Evolutionary conservation across 2,888 invertebrate genomes (phyloP).

Genomic region (Mechanitis messenoides): DNA sequence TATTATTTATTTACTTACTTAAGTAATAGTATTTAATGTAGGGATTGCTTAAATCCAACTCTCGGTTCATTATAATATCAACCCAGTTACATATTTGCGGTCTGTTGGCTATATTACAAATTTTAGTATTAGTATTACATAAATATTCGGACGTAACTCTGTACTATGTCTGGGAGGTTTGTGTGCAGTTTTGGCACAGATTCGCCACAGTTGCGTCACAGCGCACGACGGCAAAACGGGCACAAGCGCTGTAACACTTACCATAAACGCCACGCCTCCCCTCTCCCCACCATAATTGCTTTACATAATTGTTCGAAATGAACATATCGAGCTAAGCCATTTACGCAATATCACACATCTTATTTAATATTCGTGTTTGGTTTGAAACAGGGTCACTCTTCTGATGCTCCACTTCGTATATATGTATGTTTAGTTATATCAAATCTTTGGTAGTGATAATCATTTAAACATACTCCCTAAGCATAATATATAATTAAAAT

Average conservation of each 20-base stretch:
- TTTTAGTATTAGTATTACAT: conserved; percentile 18
- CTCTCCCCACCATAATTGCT: conserved; percentile 39
- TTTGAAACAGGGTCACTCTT: conserved; percentile 52
- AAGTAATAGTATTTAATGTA: too few relatives aligned
- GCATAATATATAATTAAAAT: too few relatives aligned
- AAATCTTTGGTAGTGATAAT: not conserved
- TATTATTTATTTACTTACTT: too few relatives aligned
- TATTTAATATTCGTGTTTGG: conserved; percentile 54
- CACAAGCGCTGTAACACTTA: conserved; percentile 69
- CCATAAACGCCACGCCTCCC: conserved; percentile 55
- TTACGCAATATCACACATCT: conserved; percentile 65
- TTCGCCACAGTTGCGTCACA: conserved; percentile 64
- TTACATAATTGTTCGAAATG: too few relatives aligned
- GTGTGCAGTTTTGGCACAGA: conserved; percentile 74
- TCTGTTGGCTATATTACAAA: not conserved
- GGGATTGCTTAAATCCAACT: too few relatives aligned
- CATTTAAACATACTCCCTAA: too few relatives aligned
- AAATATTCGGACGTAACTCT: conserved; percentile 31
- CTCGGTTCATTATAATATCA: too few relatives aligned
- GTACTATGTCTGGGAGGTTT: conserved; percentile 46
- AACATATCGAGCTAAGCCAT: conserved; percentile 60
- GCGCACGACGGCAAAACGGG: conserved; percentile 54
- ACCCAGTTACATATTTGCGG: too few relatives aligned
- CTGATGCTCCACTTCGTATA: conserved; percentile 15
- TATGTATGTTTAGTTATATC: not conserved